Base-by-base conservation (phyloP, 2,797 vertebrate genomes). In the Takifugu ocellatus region DNA sequence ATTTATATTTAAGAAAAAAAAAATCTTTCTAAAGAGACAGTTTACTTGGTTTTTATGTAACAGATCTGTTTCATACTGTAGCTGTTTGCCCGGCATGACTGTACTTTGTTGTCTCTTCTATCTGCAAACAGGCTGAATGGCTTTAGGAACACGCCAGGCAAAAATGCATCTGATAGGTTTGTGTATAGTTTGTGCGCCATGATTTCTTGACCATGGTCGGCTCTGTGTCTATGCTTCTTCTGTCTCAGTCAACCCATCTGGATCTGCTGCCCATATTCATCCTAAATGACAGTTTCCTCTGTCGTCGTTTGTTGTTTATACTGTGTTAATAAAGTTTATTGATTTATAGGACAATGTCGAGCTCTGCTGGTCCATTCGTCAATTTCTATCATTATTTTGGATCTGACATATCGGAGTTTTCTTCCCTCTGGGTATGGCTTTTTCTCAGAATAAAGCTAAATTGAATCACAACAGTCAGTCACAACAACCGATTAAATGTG, bases 261-360 rank as follows among this genome's bases (percentile, higher is more conserved):
- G 72, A 77, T 78, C 70, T 70, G 59, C 65, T 78, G 79, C 88
- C 76, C 72, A 75, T 86, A 54, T 81, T 50, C 63, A 79, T 82
- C 75, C 27, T 64, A 70, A 69, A 70, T 74, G 63, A 81, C 71
- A 70, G 66, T 81, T 75, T 81, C 65, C 69, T 88, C 78, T 82
- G 84, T 85, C 84, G 82, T 85, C 84, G 83, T 90, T 88, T 84
- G 84, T 90, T 88, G 88, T 90, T 91, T 90, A 84, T 91, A 92
- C 87, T 79, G 88, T 90, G 86, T 91, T 85, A 90, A 92, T 92
- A 93, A 92, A 92, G 76, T 85, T 75, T 79, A 88, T 83, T 81
- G 77, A 85, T 90, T 90, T 91, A 84, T 91, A 89, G 70, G 87
- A 87, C 70, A 59, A 74, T 25, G 64, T 61, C 36, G 5, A 54